phyloP scores from a whole-genome alignment of 2,888 invertebrate genomes.

The Philonicus albiceps region DNA sequence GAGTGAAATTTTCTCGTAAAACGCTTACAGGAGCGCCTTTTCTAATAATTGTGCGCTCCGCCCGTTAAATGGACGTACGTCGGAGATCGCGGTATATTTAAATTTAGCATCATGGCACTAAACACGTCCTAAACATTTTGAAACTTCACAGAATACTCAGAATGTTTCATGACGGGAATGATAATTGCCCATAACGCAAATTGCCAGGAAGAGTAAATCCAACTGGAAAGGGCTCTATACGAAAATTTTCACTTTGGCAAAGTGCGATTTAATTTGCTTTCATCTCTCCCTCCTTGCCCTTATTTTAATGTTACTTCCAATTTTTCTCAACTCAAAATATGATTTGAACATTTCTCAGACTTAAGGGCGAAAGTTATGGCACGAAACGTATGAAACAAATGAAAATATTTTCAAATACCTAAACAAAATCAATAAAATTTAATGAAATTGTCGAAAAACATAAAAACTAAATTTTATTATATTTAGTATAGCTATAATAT shows the following conservation, averaged over 20 bases:
- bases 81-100: background rate
- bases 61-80: background rate
- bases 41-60: background rate
- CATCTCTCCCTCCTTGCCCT: too few relatives aligned
- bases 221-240: background rate
- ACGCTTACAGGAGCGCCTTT: background rate
- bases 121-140: slow-evolving; percentile 5
- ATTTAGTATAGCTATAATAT: too few relatives aligned
- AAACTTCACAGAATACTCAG: background rate
- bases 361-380: background rate
- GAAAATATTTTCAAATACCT: too few relatives aligned
- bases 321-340: background rate
- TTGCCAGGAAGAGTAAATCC: background rate
- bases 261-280: background rate
- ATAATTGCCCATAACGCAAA: background rate
- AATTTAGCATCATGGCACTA: slow-evolving; percentile 4
- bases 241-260: background rate
- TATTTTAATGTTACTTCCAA: background rate
- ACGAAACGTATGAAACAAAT: too few relatives aligned
- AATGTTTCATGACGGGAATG: background rate
- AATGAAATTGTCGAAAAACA: too few relatives aligned
- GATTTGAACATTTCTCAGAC: background rate
- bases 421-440: too few relatives aligned
- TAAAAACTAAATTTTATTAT: too few relatives aligned
- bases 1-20: background rate